A percentile compares a stretch with the other conserved stretches of the same genome.
Evolutionary conservation across 1,140 invertebrate genomes (phyloP).

Genomic region (Adoxophyes honmai): DNA sequence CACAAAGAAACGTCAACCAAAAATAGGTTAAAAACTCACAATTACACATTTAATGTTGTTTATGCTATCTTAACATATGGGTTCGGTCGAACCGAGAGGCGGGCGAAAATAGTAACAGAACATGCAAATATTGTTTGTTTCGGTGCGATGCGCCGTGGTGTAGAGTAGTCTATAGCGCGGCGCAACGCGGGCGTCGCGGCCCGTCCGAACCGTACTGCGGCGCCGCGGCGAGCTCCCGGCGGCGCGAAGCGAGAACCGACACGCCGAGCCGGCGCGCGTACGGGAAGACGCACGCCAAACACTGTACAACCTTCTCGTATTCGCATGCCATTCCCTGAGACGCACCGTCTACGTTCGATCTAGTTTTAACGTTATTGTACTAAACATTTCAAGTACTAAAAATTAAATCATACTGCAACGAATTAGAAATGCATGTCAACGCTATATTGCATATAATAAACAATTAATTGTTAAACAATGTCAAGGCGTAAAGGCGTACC

Average conservation of each 20-base stretch:
- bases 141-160: conserved; percentile 20
- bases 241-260: not conserved
- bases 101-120: conserved; percentile 23
- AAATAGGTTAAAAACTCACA: conserved; percentile 73
- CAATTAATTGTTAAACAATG: not conserved
- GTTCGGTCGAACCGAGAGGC: conserved; percentile 45
- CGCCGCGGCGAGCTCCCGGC: no score
- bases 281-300: no score
- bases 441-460: conserved; percentile 4
- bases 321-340: not conserved
- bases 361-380: conserved; percentile 14
- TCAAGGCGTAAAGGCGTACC: not conserved
- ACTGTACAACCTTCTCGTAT: no score
- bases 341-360: not conserved
- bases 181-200: conserved; percentile 32
- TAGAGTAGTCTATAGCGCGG: conserved; percentile 30
- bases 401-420: not conserved
- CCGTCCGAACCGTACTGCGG: no score
- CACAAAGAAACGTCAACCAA: conserved; percentile 74
- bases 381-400: conserved; percentile 9
- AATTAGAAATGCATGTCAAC: conserved; percentile 6
- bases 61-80: conserved; percentile 61
- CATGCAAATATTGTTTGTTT: conserved; percentile 23
- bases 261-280: not conserved
- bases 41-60: conserved; percentile 75